Percentiles rank a stretch among this genome's conserved stretches.
phyloP scores from a whole-genome alignment of 53 echinoderm and acorn worm species.

The Holothuria leucospilota region DNA sequence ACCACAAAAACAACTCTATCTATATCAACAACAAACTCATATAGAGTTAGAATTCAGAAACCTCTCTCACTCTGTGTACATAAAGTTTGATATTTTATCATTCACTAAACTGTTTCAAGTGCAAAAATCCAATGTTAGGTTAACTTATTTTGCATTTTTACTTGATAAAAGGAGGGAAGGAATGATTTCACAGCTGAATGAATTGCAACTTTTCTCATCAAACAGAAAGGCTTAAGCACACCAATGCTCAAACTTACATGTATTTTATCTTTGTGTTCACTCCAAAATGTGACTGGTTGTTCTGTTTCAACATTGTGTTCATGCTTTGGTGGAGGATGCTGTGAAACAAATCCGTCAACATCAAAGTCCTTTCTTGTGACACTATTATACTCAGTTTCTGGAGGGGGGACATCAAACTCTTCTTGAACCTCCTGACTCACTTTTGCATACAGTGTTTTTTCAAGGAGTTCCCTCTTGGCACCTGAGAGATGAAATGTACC shows the following conservation, averaged over 20 bases:
- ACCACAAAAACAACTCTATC: too few species aligned
- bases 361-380: slow-evolving; percentile 89
- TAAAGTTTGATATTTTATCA: too few species aligned
- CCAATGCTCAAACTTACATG: slow-evolving; percentile 69
- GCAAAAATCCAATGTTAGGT: too few species aligned
- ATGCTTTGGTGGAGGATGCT: slow-evolving; percentile 73
- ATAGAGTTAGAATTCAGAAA: too few species aligned
- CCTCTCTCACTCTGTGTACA: too few species aligned
- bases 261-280: slow-evolving; percentile 92
- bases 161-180: too few species aligned
- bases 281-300: slow-evolving; percentile 98
- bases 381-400: slow-evolving; percentile 80
- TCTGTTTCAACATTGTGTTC: slow-evolving; percentile 95
- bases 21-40: too few species aligned
- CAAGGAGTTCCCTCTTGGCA: slow-evolving; percentile 77
- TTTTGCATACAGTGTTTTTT: slow-evolving; percentile 81
- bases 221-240: too few species aligned
- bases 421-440: slow-evolving; percentile 80
- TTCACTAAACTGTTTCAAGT: too few species aligned
- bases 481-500: slow-evolving; percentile 49
- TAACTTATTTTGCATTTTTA: too few species aligned
- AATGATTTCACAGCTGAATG: too few species aligned
- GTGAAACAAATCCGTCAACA: slow-evolving; percentile 81
- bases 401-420: slow-evolving; percentile 77
- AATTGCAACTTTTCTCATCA: too few species aligned